Conservation (phyloP, 2,888 invertebrate genomes). For the Tipula helvola region DNA sequence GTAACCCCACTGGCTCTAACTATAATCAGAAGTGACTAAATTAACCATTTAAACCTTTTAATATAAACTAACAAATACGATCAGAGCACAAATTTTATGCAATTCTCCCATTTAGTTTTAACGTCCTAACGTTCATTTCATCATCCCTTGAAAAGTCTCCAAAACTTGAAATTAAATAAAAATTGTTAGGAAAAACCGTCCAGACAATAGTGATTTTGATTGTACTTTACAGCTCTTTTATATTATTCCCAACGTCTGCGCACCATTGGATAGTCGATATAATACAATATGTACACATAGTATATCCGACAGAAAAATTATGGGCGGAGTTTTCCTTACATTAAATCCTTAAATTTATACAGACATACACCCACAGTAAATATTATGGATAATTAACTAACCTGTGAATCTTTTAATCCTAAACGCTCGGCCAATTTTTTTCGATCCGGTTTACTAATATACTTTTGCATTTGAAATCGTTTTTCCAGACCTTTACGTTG, state of each 20-base stretch:
- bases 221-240: not conserved
- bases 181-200: not conserved
- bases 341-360: not conserved
- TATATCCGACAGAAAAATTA: not conserved
- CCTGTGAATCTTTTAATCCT: conserved; percentile 95
- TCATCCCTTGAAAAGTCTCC: not conserved
- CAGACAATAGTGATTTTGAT: not conserved
- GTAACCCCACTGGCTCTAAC: too few species aligned
- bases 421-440: conserved; percentile 94
- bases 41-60: too few species aligned
- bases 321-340: not conserved
- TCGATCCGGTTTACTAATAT: conserved; percentile 96
- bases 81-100: too few species aligned
- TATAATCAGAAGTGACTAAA: too few species aligned
- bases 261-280: conserved; percentile 17
- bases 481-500: conserved; percentile 93
- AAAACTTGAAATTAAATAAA: not conserved
- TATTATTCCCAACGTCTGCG: conserved; percentile 24
- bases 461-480: conserved; percentile 92
- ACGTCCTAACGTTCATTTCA: too few species aligned
- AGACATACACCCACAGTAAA: not conserved
- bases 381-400: conserved; percentile 33
- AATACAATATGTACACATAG: too few species aligned
- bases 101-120: too few species aligned
- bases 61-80: too few species aligned